These are phyloP conservation scores for Eriosoma lanigerum DNA, from an alignment of 1,140 invertebrate species.

Conservation along the genomic window DNA sequence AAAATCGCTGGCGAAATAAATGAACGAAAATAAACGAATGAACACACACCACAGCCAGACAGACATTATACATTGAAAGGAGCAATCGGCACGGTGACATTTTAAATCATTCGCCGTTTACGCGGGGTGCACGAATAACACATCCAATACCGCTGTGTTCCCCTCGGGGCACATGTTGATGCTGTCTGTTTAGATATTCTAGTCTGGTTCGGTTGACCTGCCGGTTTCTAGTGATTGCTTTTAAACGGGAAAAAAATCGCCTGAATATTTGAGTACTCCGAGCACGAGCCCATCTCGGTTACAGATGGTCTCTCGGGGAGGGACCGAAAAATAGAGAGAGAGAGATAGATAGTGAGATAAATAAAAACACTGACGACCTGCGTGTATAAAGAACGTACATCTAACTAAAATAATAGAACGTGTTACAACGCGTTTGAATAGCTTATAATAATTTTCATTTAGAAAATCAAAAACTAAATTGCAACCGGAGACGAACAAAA, in stretches of 20 bases:
- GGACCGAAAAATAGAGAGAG: conserved; percentile 30
- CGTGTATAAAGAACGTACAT: conserved; percentile 16
- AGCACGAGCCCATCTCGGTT: conserved; percentile 45
- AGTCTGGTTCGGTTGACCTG: conserved; percentile 51
- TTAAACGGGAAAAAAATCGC: conserved; percentile 51
- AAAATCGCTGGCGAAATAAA: not conserved
- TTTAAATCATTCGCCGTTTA: conserved; percentile 48
- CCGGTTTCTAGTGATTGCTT: conserved; percentile 50
- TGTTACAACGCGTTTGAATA: not conserved
- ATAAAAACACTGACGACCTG: not conserved
- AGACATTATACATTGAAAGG: conserved; percentile 21
- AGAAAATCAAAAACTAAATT: not conserved
- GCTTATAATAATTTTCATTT: not conserved
- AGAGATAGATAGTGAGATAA: not conserved
- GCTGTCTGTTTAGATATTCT: conserved; percentile 38
- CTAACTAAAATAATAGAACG: not conserved
- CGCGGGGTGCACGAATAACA: conserved; percentile 41
- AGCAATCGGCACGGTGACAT: conserved; percentile 32
- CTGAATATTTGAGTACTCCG: conserved; percentile 50
- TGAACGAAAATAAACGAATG: conserved; percentile 18
- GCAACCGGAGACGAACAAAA: not conserved
- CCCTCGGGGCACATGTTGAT: conserved; percentile 47
- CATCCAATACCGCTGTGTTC: conserved; percentile 41
- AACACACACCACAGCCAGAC: not conserved
- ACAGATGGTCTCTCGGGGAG: conserved; percentile 45